Conservation (phyloP, 1,140 invertebrate species). For the Solen grandis region DNA sequence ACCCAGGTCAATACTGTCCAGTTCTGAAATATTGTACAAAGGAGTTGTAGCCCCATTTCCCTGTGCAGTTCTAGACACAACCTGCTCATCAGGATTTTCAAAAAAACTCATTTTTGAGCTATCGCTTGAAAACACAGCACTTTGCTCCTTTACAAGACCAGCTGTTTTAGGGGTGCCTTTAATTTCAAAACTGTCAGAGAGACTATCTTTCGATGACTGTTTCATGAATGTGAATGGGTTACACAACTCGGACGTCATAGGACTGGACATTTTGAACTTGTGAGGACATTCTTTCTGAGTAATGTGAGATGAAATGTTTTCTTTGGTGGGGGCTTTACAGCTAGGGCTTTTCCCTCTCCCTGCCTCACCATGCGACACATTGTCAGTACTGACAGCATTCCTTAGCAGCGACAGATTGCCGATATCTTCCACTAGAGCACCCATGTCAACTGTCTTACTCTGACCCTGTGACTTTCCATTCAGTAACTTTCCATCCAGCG, state of each 20-base stretch:
- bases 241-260: conserved; percentile 2
- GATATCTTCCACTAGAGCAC: neutral
- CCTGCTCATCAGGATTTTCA: neutral
- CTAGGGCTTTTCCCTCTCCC: too few species aligned
- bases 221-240: conserved; percentile 29
- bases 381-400: neutral
- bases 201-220: neutral
- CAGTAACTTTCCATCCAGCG: too few species aligned
- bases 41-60: neutral
- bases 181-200: conserved; percentile 47
- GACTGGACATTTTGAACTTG: conserved; percentile 50
- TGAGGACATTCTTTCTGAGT: neutral
- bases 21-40: neutral
- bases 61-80: neutral
- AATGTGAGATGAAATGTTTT: neutral
- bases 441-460: neutral
- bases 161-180: neutral
- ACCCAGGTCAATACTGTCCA: conserved; percentile 5
- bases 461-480: too few species aligned
- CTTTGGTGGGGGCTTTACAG: neutral
- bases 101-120: neutral
- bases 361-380: neutral
- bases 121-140: neutral
- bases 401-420: neutral
- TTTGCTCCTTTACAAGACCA: neutral